Base-by-base conservation (phyloP, 1,140 invertebrate species). In the Teleogryllus occipitalis region DNA sequence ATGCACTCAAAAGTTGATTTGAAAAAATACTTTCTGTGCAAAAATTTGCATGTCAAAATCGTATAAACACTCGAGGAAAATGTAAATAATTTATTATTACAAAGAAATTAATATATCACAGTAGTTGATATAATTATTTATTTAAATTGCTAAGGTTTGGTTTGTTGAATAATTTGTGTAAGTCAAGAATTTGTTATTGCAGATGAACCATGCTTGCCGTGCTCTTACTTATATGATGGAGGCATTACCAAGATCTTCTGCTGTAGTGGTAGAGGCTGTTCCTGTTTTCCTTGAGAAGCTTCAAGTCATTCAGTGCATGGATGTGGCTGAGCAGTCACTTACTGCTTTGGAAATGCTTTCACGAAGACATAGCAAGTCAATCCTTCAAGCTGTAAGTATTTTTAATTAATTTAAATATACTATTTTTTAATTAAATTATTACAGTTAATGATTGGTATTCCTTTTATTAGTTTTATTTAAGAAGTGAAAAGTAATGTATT, bases 161-260 rank as follows among this genome's bases (percentile, higher is more conserved):
- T 39, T 39, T 39, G 27, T 39, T 39, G 27, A 5, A 5, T 39
- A 39, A 39, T 39, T 39, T 39, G 27, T 39, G 27, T 1, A 39
- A 39, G 27, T 39, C 1, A 39, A 39, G 27, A 2, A 39, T 39
- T 5, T 39, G 5, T 39, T 2, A 39, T 81, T 84, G 54, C 85
- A 94, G 93, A 99, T 99, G 98, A 98, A 99, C 85, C 97, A 99
- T 86, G 97, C 98, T 0, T 99, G 97, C 87, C 93, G 98, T 75
- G 98, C 98, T 8, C 89, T 99, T 14, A 99, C 98, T 0, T 99
- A 99, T 85, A 99, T 99, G 97, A 96, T 99, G 92, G 98, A 99
- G 87, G 97, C 98, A 7, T 84, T 99, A 78, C 98, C 98, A 0
- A 91, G 98, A 65, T 98, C 97, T 15, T 97, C 97, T 47, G 94